Conservation (phyloP, 2,888 invertebrate genomes). For the Mantis religiosa region DNA sequence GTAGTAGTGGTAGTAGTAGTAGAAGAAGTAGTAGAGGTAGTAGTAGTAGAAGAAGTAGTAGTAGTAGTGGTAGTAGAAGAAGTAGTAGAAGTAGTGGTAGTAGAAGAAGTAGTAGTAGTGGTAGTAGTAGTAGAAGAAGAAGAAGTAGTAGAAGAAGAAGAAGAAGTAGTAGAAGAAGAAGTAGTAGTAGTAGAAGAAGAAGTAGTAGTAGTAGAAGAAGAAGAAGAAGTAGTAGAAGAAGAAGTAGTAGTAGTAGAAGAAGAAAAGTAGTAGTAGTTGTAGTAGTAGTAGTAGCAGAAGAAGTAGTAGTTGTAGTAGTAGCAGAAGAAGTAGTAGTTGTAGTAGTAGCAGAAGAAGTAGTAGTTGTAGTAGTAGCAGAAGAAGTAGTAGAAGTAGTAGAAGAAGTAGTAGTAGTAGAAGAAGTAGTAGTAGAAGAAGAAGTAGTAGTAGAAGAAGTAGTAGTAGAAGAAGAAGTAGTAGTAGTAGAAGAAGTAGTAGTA, state of each 20-base stretch:
- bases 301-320: no score
- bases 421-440: neutral
- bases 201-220: neutral
- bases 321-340: no score
- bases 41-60: slow-evolving; percentile 9
- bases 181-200: neutral
- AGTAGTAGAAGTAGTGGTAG: neutral
- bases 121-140: slow-evolving; percentile 1
- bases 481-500: neutral
- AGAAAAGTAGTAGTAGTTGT: neutral
- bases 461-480: neutral
- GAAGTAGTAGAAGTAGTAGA: no score
- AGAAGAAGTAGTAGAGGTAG: neutral
- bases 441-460: neutral
- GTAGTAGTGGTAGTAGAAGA: slow-evolving; percentile 1
- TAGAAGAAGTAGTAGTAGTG: neutral
- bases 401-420: neutral
- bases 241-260: neutral
- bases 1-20: slow-evolving; percentile 7
- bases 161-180: neutral
- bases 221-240: neutral
- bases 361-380: no score
- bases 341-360: no score
- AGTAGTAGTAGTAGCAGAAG: slow-evolving; percentile 1
- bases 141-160: neutral